These are phyloP conservation scores for Candoia aspera DNA, from an alignment of 2,113 vertebrate genomes.

Conservation along the genomic window DNA sequence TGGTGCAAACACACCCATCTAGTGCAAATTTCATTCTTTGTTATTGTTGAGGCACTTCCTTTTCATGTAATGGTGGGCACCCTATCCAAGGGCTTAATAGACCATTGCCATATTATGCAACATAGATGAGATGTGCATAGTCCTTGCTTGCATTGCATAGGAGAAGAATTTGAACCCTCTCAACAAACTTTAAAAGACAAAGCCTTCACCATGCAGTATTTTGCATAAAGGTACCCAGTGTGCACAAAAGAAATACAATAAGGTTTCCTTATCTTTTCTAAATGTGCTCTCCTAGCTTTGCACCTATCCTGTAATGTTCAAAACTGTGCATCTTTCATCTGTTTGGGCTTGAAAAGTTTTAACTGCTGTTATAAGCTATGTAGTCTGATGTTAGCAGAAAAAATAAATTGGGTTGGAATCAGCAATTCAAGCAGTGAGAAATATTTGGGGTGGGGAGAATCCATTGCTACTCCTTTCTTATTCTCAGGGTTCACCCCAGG, in stretches of 20 bases:
- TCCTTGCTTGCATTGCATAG: background rate
- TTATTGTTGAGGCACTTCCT: background rate
- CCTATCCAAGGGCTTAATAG: background rate
- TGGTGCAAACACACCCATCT: background rate
- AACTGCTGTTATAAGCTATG: background rate
- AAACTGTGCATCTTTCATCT: background rate
- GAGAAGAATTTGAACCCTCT: too few species aligned
- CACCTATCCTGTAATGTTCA: background rate
- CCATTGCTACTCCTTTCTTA: background rate
- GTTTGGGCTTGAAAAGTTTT: background rate
- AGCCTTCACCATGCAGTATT: background rate
- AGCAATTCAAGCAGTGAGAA: too few species aligned
- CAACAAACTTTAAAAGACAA: background rate
- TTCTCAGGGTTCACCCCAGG: background rate
- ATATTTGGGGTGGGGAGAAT: background rate
- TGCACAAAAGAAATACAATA: background rate
- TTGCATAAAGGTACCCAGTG: background rate
- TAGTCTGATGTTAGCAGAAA: background rate
- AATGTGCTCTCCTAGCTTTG: background rate
- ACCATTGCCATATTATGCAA: background rate
- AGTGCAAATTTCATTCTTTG: background rate
- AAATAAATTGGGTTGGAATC: background rate
- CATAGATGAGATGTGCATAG: background rate
- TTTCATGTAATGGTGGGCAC: background rate
- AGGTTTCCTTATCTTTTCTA: background rate